These are phyloP conservation scores for Geodia barretti DNA, from an alignment of 37 sponge, comb jelly and placozoan species.

Conservation along the genomic window DNA sequence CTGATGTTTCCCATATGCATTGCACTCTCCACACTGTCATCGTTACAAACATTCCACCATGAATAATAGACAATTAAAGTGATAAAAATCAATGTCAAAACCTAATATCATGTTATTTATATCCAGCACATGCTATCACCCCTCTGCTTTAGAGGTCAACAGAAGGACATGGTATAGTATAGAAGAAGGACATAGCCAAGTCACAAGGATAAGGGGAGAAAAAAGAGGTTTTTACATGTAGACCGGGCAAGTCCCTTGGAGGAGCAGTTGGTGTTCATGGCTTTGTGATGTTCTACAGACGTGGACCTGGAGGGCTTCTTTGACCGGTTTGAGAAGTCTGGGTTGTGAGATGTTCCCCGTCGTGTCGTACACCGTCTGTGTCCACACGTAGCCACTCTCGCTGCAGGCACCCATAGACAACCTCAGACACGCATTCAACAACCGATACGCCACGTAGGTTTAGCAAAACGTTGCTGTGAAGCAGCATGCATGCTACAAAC, in stretches of 20 bases:
- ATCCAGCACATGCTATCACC: not conserved
- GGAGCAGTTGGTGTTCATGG: constrained; percentile 7
- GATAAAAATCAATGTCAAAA: too few species aligned
- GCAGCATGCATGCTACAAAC: too few species aligned
- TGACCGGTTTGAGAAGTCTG: constrained; percentile 25
- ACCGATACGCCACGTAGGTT: not conserved
- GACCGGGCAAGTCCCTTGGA: constrained; percentile 45
- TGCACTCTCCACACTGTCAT: constrained; percentile 5
- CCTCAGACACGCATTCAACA: too few species aligned
- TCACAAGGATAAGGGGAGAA: not conserved
- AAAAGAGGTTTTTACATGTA: constrained; percentile 62
- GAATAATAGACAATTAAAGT: not conserved
- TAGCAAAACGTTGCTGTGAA: not conserved
- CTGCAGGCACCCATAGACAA: too few species aligned
- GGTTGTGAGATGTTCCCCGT: constrained; percentile 35
- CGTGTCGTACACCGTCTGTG: constrained; percentile 28
- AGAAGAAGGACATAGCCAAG: not conserved
- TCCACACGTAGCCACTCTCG: constrained; percentile 33
- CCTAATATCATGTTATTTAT: too few species aligned
- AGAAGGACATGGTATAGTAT: not conserved
- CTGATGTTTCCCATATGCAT: constrained; percentile 34
- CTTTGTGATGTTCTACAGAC: constrained; percentile 57
- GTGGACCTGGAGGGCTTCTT: constrained; percentile 38
- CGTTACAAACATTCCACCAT: not conserved
- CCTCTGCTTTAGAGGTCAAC: not conserved